Percentiles rank a stretch among this genome's conserved stretches.
These are phyloP conservation scores for Sinocyclocheilus maitianheensis DNA, from an alignment of 2,113 vertebrate species.

Conservation along the genomic window DNA sequence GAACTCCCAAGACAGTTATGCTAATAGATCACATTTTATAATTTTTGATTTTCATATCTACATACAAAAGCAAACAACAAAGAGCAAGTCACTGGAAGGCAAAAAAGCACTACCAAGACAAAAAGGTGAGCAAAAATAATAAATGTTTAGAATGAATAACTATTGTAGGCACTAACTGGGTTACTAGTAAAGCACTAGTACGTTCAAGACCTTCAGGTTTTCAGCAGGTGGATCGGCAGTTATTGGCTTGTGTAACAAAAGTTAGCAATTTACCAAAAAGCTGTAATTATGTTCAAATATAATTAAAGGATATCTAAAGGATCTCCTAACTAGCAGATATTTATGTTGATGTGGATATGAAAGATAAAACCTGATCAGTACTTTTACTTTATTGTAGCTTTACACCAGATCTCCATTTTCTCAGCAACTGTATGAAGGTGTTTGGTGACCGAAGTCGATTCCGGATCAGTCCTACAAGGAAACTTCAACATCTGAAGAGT, in stretches of 20 bases:
- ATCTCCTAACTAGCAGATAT: not conserved
- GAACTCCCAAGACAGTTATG: not conserved
- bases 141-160: not conserved
- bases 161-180: not conserved
- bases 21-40: conserved; percentile 3
- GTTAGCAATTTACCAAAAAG: not conserved
- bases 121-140: not conserved
- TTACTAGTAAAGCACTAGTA: not conserved
- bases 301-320: not conserved
- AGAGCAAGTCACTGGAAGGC: not conserved
- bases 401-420: not conserved
- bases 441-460: not conserved
- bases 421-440: not conserved
- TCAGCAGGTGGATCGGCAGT: conserved; percentile 5
- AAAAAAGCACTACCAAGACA: not conserved
- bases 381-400: not conserved
- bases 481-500: not conserved
- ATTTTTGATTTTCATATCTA: not conserved
- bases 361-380: not conserved
- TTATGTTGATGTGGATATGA: not conserved
- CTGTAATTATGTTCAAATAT: not conserved
- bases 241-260: not conserved
- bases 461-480: not conserved
- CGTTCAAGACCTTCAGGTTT: not conserved
- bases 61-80: not conserved